Percentiles rank a stretch among this genome's conserved stretches.
These are phyloP conservation scores for Leucophenga varia DNA, from an alignment of 1,140 invertebrate genomes.

Conservation along the genomic window DNA sequence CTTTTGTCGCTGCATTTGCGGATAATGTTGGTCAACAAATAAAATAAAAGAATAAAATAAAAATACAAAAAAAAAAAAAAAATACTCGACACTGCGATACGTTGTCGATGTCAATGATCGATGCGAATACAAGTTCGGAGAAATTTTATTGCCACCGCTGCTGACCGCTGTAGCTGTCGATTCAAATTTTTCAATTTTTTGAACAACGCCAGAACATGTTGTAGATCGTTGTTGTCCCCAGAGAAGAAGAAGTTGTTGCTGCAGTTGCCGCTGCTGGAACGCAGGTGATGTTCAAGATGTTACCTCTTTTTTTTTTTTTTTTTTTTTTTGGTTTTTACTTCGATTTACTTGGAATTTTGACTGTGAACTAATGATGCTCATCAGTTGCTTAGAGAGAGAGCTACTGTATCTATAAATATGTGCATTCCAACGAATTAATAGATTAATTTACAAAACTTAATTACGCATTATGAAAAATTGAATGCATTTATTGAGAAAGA, in stretches of 20 bases:
- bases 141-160: conserved; percentile 23
- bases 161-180: conserved; percentile 29
- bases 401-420: conserved; percentile 35
- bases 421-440: conserved; percentile 30
- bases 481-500: conserved; percentile 25
- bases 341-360: conserved; percentile 51
- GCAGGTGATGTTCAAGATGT: too few relatives aligned
- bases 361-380: conserved; percentile 55
- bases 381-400: conserved; percentile 35
- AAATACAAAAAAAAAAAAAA: too few relatives aligned
- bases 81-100: too few relatives aligned
- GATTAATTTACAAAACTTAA: conserved; percentile 28
- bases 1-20: too few relatives aligned
- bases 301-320: too few relatives aligned
- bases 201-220: neutral
- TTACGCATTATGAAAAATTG: conserved; percentile 51
- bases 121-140: conserved; percentile 41
- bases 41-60: too few relatives aligned
- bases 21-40: too few relatives aligned
- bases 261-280: conserved; percentile 28
- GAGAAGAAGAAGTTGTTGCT: conserved; percentile 22
- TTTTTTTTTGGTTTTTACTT: conserved; percentile 12
- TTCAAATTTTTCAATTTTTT: conserved; percentile 49
- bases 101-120: conserved; percentile 30
- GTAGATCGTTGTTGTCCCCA: conserved; percentile 27